Base-by-base conservation (phyloP, 2,797 vertebrate species). In the Mormyrus proboscirostris region DNA sequence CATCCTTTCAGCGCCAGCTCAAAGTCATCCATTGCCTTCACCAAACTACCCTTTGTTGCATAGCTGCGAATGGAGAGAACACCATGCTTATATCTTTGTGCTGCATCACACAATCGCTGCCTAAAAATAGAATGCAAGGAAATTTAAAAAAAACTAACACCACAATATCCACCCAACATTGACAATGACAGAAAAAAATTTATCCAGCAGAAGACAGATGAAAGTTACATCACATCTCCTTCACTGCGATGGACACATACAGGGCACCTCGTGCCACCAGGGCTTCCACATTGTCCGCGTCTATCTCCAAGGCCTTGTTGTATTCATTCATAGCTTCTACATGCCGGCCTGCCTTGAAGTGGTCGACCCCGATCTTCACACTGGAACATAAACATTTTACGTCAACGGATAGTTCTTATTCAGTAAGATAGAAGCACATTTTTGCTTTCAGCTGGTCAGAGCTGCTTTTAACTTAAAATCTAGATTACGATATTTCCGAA, bases 311-410 rank as follows among this genome's bases (percentile, higher is more conserved):
- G 55, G 98, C 99, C 90, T 99, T 99, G 95, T 98, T 99, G 92
- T 99, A 99, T 90, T 99, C 98, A 55, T 98, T 99, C 98, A 99
- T 99, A 83, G 98, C 98, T 90, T 99, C 98, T 10, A 99, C 98
- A 0, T 98, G 97, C 1, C 95, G 97, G 1, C 97, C 96, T 19
- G 96, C 95, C 92, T 99, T 99, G 93, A 99, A 99, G 94, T 97
- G 97, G 93, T 97, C 97, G 88, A 99, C 98, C 25, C 99, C 99
- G 47, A 96, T 93, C 93, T 99, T 98, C 86, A 99, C 99, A 69
- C 99, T 99, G 92, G 19, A 90, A 88, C 38, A 14, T 8, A 86
- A 55, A 57, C 16, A 90, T 4, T 8, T 22, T 83, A 62, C 47
- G 65, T 49, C n/a, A 25, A 25, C 25, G 1, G n/a, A 50, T 0